Evolutionary conservation across 2,888 invertebrate species (phyloP).

Genomic region (Clunio marinus): DNA sequence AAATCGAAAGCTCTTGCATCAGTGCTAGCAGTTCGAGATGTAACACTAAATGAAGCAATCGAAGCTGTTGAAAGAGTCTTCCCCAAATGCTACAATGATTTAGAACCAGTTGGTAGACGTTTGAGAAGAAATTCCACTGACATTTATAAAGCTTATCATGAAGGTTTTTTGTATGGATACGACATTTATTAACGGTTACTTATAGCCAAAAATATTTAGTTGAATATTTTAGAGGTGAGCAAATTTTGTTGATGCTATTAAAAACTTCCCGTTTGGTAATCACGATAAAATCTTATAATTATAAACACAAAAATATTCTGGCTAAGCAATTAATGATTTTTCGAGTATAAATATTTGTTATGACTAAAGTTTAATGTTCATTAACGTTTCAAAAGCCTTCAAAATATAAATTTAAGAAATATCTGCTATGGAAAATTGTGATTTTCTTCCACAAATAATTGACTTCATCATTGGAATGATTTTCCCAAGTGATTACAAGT

Average conservation of each 20-base stretch:
- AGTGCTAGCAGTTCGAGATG: constrained; percentile 73
- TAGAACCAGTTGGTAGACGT: constrained; percentile 85
- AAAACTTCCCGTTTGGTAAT: too few relatives aligned
- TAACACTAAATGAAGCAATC: constrained; percentile 65
- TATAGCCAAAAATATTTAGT: background rate
- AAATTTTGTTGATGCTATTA: too few relatives aligned
- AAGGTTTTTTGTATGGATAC: constrained; percentile 50
- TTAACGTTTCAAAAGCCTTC: background rate
- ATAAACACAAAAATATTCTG: too few relatives aligned
- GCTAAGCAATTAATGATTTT: too few relatives aligned
- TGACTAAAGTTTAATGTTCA: too few relatives aligned
- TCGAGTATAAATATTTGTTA: too few relatives aligned
- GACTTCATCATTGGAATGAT: background rate
- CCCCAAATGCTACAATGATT: constrained; percentile 81
- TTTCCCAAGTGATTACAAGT: background rate
- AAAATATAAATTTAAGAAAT: too few relatives aligned
- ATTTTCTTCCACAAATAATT: background rate
- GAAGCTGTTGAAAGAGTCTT: constrained; percentile 83
- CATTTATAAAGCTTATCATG: constrained; percentile 69
- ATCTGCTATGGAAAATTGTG: background rate
- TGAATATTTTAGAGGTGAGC: background rate
- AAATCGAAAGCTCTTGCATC: constrained; percentile 82
- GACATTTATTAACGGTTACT: background rate
- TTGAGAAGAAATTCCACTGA: constrained; percentile 71
- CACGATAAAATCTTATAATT: too few relatives aligned